Evolutionary conservation across 23 tunicate species (phyloP), one percentile per base, ranked within the genome.

Genomic region (Aplidium turbinatum): DNA sequence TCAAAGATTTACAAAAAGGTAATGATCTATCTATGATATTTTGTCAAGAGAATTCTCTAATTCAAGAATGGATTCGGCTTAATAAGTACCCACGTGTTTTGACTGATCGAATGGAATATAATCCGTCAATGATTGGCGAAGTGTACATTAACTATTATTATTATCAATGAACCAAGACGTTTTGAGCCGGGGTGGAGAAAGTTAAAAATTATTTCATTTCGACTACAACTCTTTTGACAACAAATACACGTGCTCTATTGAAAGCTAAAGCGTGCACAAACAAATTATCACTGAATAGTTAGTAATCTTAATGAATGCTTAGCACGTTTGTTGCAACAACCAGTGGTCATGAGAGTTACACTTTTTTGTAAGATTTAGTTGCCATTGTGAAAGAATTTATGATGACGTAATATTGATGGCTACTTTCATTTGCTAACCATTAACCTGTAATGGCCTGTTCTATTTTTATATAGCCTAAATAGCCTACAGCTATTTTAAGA

Each of bases 1-100:
- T 80, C 78, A 80, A 80, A 80, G 85, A 80, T 80, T 80, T 80
- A 80, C 85, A 57, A 33, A 52, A 58, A 21, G 85, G 65, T 80
- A 80, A 80, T 80, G 76, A 70, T 80, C 85, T 70, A 80, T 68
- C 76, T 47, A 47, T 31, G 73, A n/a, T 28, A 16, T 38, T 4
- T 60, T 28, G 34, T 60, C 19, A 54, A n/a, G 19, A 20, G 19
- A 54, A 11, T 54, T 62, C 38, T 27, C 9, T 38, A 9, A 26
- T 62, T 30, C 22, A 9, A 22, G 24, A 66, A 39, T 39, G 73
- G 21, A 60, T 62, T 30, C 39, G 16, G 73, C 36, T 66, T 66
- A 66, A 66, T 66, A 66, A 66, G 73, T 66, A 24, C 26, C 73
- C 73, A 66, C 13, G 4, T 35, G 51, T 4, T 29, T 7, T 62